Conservation (phyloP, 1,140 invertebrate genomes). For the Eueides isabella region DNA sequence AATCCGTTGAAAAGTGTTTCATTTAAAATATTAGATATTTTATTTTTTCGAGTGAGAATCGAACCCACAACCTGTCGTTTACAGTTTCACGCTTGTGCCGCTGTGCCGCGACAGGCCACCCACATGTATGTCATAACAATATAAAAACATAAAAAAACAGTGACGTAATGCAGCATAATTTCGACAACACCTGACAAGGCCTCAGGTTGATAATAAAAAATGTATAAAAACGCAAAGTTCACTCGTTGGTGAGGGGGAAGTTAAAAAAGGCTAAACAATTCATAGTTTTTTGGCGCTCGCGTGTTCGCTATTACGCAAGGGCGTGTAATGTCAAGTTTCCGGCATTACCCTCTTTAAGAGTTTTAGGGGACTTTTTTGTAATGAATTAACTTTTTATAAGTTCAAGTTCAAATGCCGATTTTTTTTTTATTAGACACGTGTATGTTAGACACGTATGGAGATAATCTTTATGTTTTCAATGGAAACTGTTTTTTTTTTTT, state of each 20-base stretch:
- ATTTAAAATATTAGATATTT: too few relatives aligned
- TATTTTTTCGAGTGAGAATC: too few relatives aligned
- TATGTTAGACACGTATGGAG: not conserved
- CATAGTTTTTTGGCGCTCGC: slow-evolving; percentile 71
- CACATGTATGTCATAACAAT: too few relatives aligned
- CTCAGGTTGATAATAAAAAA: slow-evolving; percentile 44
- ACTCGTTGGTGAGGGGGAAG: slow-evolving; percentile 35
- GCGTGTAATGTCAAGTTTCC: slow-evolving; percentile 64
- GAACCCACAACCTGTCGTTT: too few relatives aligned
- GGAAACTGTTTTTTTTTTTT: not conserved
- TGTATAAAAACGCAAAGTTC: slow-evolving; percentile 52
- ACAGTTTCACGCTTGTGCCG: too few relatives aligned
- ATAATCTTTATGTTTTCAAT: not conserved
- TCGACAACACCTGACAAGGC: slow-evolving; percentile 43
- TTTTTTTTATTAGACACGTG: not conserved
- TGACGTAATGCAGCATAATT: slow-evolving; percentile 19
- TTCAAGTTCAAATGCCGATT: slow-evolving; percentile 6
- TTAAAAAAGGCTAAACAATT: slow-evolving; percentile 67
- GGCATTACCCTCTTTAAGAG: slow-evolving; percentile 51
- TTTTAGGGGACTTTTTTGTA: slow-evolving; percentile 41
- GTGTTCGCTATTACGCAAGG: slow-evolving; percentile 58
- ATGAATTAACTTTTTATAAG: not conserved
- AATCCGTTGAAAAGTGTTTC: too few relatives aligned
- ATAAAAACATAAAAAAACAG: not conserved
- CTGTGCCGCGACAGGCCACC: too few relatives aligned